These are phyloP conservation scores for Bicyclus anynana DNA, from an alignment of 1,140 invertebrate genomes.

Conservation along the genomic window DNA sequence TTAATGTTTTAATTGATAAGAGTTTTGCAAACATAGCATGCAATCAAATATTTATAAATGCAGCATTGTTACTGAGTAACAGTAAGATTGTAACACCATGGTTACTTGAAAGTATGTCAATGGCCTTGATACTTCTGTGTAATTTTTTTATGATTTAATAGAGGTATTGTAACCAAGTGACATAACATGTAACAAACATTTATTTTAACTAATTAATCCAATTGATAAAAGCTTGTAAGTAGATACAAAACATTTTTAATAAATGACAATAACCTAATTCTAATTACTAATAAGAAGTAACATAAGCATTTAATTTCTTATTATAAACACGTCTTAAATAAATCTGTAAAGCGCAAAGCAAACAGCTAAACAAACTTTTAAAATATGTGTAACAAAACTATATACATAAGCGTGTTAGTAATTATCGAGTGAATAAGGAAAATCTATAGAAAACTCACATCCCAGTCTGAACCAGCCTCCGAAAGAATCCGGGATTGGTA, in stretches of 20 bases:
- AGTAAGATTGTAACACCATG: conserved; percentile 14
- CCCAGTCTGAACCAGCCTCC: conserved; percentile 88
- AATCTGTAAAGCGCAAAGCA: too few species aligned
- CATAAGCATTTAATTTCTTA: too few species aligned
- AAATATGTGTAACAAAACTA: background rate
- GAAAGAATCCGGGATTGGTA: conserved; percentile 87
- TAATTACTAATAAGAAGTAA: too few species aligned
- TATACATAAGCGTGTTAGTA: too few species aligned
- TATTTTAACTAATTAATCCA: too few species aligned
- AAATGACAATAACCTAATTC: too few species aligned
- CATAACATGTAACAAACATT: too few species aligned
- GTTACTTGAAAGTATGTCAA: conserved; percentile 34
- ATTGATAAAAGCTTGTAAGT: too few species aligned
- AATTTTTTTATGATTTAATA: background rate
- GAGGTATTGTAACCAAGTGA: background rate
- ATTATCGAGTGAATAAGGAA: too few species aligned
- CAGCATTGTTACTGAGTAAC: conserved; percentile 13
- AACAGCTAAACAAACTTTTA: background rate
- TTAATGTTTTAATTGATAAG: background rate
- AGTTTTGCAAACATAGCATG: conserved; percentile 1
- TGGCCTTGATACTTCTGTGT: conserved; percentile 25
- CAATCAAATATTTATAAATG: conserved; percentile 15
- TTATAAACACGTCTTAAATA: too few species aligned
- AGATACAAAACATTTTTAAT: too few species aligned
- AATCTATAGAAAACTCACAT: conserved; percentile 73